Evolutionary conservation across 1,140 invertebrate species (phyloP).

Genomic region (Macrosteles quadrilineatus): DNA sequence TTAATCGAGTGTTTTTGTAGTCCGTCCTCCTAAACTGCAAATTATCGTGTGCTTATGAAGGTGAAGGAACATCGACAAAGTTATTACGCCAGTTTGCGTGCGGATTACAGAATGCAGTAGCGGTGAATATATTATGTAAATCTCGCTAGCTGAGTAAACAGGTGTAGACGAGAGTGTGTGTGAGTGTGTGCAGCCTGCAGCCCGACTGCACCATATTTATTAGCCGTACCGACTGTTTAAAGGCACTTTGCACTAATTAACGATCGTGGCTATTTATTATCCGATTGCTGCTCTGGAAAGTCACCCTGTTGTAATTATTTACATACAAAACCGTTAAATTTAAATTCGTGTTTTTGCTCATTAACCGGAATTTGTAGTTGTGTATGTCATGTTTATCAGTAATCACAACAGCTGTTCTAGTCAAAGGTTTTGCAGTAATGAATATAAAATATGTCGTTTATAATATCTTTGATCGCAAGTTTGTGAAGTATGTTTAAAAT

Average conservation of each 20-base stretch:
- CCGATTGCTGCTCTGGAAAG: not conserved
- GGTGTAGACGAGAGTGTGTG: not conserved
- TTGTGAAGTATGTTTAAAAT: too few relatives aligned
- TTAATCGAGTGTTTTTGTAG: too few relatives aligned
- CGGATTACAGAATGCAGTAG: not conserved
- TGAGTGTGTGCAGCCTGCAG: not conserved
- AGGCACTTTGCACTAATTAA: slow-evolving; percentile 5
- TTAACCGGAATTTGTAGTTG: too few relatives aligned
- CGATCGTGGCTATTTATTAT: not conserved
- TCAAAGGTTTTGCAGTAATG: too few relatives aligned
- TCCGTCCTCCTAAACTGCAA: too few relatives aligned
- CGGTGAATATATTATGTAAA: slow-evolving; percentile 16
- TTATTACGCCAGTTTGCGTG: not conserved
- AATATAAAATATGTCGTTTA: too few relatives aligned
- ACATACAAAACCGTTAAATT: not conserved
- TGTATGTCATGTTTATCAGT: too few relatives aligned
- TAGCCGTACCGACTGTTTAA: not conserved
- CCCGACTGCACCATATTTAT: not conserved
- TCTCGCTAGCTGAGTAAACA: not conserved
- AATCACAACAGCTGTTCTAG: too few relatives aligned
- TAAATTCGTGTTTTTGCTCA: too few relatives aligned
- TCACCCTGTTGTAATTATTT: not conserved
- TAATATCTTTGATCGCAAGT: too few relatives aligned
- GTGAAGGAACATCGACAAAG: too few relatives aligned
- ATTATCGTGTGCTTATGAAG: too few relatives aligned